A percentile compares a stretch with the other conserved stretches of the same genome.
Conservation (phyloP, 2,797 vertebrate species). For the Ataeniobius toweri region DNA sequence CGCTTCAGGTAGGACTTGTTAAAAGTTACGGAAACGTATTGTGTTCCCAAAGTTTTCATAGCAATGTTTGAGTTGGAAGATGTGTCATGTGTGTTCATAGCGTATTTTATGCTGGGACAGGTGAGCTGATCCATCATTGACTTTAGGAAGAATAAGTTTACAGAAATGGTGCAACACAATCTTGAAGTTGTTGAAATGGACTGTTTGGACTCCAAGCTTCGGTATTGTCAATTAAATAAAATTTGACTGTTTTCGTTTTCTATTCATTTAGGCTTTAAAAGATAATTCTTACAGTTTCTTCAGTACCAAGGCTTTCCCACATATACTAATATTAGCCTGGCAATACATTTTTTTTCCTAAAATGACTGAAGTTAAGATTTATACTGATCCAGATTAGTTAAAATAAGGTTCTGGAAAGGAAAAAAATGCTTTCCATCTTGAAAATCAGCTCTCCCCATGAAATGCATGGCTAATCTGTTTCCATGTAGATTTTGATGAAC, state of each 20-base stretch:
- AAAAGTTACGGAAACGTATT: slow-evolving; percentile 50
- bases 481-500: slow-evolving; percentile 45
- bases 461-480: slow-evolving; percentile 43
- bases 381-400: slow-evolving; percentile 10
- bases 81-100: not conserved
- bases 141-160: not conserved
- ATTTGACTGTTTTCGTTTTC: not conserved
- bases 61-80: slow-evolving; percentile 37
- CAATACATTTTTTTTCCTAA: not conserved
- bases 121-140: slow-evolving; percentile 31
- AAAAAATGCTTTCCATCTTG: slow-evolving; percentile 4
- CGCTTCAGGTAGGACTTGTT: slow-evolving; percentile 34
- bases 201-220: slow-evolving; percentile 47
- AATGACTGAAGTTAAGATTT: not conserved
- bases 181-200: slow-evolving; percentile 34
- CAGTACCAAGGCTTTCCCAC: not conserved
- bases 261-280: not conserved
- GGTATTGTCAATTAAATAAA: not conserved
- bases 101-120: slow-evolving; percentile 29
- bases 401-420: slow-evolving; percentile 9
- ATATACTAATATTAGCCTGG: not conserved
- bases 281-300: not conserved
- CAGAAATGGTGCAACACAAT: not conserved
- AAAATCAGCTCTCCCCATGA: slow-evolving; percentile 22
- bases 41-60: slow-evolving; percentile 60